Base-by-base conservation (phyloP, 2,888 invertebrate genomes). In the Brassicogethes aeneus region DNA sequence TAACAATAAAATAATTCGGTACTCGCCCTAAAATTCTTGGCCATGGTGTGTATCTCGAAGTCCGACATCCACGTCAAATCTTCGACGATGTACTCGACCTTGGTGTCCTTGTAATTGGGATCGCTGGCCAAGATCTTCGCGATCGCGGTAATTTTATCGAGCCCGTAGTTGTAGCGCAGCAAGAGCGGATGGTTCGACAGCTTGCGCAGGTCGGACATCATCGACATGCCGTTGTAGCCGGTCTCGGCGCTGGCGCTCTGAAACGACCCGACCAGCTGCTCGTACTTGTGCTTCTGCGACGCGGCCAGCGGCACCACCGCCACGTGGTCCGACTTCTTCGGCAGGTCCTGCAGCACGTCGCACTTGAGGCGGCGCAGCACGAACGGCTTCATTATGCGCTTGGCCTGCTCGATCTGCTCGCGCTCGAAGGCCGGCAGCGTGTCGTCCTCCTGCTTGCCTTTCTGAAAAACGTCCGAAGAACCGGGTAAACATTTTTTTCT, bases 371-470 rank as follows among this genome's bases (percentile, higher is more conserved):
- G 73, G 13, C 96, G 73, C 34, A 97, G 72, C 2, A 96, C 82
- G 65, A 97, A 97, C 0, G 97, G 97, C 64, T 87, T 88, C 87
- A 97, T 93, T 51, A 97, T 95, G 37, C 85, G 76, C 63, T 96
- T 95, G 0, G 96, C 96, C 58, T 94, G 89, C 10, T 82, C 81
- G 33, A 97, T 87, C 65, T 93, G 88, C 41, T 88, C 84, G 60
- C 82, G 79, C 62, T 94, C 95, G 67, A 93, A 96, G n/a, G 81
- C 70, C 0, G 85, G 83, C 14, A 76, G 65, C 23, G 79, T 77
- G 5, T 81, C 79, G 7, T 76, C 76, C 2, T 64, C 66, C 13
- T 65, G 68, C 10, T 74, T 74, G 32, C 57, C 61, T 74, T 79
- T 79, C 77, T 71, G 46, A 14, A 56, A 23, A 23, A 5, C 23